Evolutionary conservation across 2,113 vertebrate genomes (phyloP).

Genomic region (Psephotus haematonotus): DNA sequence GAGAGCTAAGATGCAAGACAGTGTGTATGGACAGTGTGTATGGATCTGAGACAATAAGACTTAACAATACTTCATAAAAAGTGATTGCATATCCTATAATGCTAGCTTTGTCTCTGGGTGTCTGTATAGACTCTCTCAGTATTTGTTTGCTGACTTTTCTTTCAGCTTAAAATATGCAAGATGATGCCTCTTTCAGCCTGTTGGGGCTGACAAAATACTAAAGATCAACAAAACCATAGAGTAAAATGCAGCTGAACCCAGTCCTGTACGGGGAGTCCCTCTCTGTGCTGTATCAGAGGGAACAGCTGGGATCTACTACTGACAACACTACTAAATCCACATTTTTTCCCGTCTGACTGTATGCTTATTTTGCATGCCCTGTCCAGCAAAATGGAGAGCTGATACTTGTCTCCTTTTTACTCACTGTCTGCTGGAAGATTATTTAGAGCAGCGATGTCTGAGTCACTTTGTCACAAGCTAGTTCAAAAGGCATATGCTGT

Average conservation of each 20-base stretch:
- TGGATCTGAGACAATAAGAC: not conserved
- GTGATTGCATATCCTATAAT: not conserved
- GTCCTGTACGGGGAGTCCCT: not conserved
- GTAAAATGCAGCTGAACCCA: slow-evolving; percentile 20
- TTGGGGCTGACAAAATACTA: slow-evolving; percentile 13
- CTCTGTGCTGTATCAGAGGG: not conserved
- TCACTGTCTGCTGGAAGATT: not conserved
- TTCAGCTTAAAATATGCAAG: slow-evolving; percentile 16
- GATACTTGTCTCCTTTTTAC: not conserved
- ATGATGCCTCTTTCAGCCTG: slow-evolving; percentile 24
- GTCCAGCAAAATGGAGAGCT: slow-evolving; percentile 21
- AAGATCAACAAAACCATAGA: not conserved
- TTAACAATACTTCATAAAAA: not conserved
- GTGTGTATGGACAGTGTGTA: not conserved
- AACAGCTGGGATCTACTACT: slow-evolving; percentile 37
- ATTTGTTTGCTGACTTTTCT: slow-evolving; percentile 14
- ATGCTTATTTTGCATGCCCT: not conserved
- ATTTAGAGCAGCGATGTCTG: not conserved
- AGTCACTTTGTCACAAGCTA: slow-evolving; percentile 43
- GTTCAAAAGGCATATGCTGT: not conserved
- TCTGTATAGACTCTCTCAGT: not conserved
- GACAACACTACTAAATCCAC: not conserved
- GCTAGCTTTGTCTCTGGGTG: slow-evolving; percentile 3
- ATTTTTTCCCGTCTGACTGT: not conserved
- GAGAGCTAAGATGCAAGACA: not conserved